A percentile compares a stretch with the other conserved stretches of the same genome.
phyloP scores from a whole-genome alignment of 1,140 invertebrate species.

The Anoplolepis gracilipes region DNA sequence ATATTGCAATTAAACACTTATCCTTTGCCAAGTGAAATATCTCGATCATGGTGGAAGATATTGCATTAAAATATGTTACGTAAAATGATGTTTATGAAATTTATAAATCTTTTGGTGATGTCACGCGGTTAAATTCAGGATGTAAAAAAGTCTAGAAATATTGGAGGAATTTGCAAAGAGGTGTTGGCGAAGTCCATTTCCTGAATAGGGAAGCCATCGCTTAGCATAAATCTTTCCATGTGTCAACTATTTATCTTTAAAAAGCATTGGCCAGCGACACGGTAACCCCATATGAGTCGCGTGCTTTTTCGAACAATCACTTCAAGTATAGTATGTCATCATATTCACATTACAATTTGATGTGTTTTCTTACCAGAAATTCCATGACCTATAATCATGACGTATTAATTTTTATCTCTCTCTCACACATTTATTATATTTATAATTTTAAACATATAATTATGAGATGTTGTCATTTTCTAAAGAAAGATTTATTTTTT shows the following conservation, averaged over 20 bases:
- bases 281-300: slow-evolving; percentile 39
- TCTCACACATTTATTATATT: neutral
- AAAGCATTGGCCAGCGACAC: slow-evolving; percentile 34
- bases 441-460: neutral
- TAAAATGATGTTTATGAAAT: neutral
- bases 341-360: neutral
- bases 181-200: slow-evolving; percentile 46
- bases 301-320: neutral
- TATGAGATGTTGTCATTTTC: neutral
- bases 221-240: slow-evolving; percentile 39
- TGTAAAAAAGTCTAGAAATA: slow-evolving; percentile 23
- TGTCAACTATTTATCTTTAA: slow-evolving; percentile 58
- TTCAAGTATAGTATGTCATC: neutral
- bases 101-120: neutral
- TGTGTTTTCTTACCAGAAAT: neutral
- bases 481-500: neutral
- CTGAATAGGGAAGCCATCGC: slow-evolving; percentile 7
- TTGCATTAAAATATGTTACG: neutral
- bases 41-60: neutral
- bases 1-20: neutral
- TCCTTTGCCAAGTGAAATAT: neutral
- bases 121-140: neutral
- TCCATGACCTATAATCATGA: neutral
- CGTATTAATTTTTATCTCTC: neutral
- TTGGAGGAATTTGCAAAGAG: slow-evolving; percentile 45